Conservation (phyloP, 2,888 invertebrate genomes). For the Sesia apiformis region DNA sequence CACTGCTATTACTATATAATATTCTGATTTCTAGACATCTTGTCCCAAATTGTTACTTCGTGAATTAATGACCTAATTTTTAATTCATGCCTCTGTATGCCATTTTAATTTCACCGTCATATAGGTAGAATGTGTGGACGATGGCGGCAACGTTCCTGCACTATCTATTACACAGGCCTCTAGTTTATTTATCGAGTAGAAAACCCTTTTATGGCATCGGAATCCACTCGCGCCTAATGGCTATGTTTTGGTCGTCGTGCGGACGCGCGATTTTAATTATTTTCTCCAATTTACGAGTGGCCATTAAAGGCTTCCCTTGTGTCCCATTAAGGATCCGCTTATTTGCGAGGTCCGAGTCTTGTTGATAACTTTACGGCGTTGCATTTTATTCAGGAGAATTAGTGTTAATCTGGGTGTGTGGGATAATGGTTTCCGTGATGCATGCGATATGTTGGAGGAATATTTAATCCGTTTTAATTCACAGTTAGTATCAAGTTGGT, state of each 20-base stretch:
- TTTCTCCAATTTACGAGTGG: constrained; percentile 73
- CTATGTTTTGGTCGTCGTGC: constrained; percentile 60
- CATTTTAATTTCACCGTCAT: constrained; percentile 2
- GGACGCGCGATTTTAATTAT: constrained; percentile 70
- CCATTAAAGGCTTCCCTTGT: constrained; percentile 66
- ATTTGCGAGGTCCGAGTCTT: constrained; percentile 54
- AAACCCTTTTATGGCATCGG: constrained; percentile 58
- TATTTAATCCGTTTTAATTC: too few relatives aligned
- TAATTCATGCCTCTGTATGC: too few relatives aligned
- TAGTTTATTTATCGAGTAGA: constrained; percentile 60
- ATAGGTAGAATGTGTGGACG: not conserved
- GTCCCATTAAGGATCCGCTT: constrained; percentile 56
- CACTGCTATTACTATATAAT: too few relatives aligned
- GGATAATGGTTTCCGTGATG: constrained; percentile 35
- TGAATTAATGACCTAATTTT: too few relatives aligned
- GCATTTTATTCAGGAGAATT: constrained; percentile 60
- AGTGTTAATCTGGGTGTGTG: constrained; percentile 46
- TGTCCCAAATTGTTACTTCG: too few relatives aligned
- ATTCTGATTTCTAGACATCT: too few relatives aligned
- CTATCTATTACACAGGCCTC: constrained; percentile 11
- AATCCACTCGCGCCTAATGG: constrained; percentile 55
- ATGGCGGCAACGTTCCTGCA: not conserved
- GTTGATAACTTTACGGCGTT: constrained; percentile 65
- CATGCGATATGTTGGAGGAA: constrained; percentile 24
- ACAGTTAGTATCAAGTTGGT: too few relatives aligned